Evolutionary conservation across 2,797 vertebrate genomes (phyloP).

Genomic region (Coracias cyanogaster): DNA sequence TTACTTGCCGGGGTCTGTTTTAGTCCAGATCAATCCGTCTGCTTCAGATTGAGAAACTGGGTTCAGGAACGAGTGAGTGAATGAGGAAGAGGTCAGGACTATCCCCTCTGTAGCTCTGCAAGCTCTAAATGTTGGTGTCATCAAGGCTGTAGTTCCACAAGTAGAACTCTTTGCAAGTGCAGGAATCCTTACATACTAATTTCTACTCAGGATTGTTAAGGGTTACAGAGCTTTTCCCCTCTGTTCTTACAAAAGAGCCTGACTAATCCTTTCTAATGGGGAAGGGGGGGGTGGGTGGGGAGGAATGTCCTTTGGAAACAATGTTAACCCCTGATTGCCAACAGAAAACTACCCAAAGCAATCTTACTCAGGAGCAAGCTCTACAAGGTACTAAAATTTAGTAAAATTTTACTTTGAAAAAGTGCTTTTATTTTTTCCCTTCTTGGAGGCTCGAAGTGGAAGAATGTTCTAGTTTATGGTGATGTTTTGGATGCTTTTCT

Average conservation of each 20-base stretch:
- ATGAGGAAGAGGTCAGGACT: neutral
- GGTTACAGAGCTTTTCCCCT: neutral
- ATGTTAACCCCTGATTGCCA: neutral
- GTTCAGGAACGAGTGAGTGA: neutral
- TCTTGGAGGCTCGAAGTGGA: neutral
- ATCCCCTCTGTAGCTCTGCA: neutral
- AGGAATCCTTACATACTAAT: neutral
- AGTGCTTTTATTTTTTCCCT: neutral
- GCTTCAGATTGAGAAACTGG: neutral
- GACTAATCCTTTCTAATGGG: neutral
- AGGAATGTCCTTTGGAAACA: neutral
- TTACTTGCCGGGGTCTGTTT: neutral
- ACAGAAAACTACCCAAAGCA: neutral
- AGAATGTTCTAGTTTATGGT: neutral
- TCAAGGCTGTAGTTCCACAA: neutral
- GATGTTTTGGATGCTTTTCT: neutral
- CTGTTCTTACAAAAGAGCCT: neutral
- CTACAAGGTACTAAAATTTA: neutral
- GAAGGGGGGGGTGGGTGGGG: neutral
- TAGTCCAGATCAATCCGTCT: neutral
- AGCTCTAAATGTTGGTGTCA: neutral
- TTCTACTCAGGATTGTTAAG: neutral
- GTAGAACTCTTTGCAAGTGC: neutral
- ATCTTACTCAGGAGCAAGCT: neutral
- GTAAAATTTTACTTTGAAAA: neutral